Percentiles rank a stretch among this genome's conserved stretches.
Evolutionary conservation across 2,888 invertebrate species (phyloP).

Genomic region (Clanis bilineata): DNA sequence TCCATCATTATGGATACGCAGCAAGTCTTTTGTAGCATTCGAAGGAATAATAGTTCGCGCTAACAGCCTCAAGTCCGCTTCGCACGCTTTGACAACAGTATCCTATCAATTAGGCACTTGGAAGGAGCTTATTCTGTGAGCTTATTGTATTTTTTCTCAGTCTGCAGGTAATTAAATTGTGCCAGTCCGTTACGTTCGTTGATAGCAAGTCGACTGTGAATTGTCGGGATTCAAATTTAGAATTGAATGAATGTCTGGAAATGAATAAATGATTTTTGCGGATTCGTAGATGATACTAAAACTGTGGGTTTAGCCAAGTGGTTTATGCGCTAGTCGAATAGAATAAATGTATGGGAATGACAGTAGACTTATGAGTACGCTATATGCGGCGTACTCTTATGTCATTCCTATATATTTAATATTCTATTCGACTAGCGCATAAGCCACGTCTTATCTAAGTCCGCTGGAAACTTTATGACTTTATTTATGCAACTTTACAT

Average conservation of each 20-base stretch:
- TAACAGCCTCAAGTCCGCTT: not conserved
- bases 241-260: not conserved
- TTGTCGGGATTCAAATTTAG: not conserved
- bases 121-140: not conserved
- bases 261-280: no score
- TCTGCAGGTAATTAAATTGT: not conserved
- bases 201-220: not conserved
- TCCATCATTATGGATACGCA: not conserved
- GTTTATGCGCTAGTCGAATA: no score
- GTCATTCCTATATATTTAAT: no score
- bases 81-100: conserved; percentile 1
- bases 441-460: no score
- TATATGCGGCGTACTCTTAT: no score
- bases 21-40: not conserved
- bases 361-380: no score
- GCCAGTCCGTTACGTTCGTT: not conserved
- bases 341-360: no score
- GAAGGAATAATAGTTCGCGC: not conserved
- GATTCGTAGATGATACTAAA: no score
- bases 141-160: not conserved
- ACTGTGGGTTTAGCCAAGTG: no score
- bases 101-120: not conserved
- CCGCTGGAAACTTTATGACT: no score
- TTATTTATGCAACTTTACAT: no score
- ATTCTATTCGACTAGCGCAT: no score